Evolutionary conservation across 1,140 invertebrate species (phyloP), one percentile per base, ranked within the genome.

Genomic region (Pseudomyrmex dendroicus): DNA sequence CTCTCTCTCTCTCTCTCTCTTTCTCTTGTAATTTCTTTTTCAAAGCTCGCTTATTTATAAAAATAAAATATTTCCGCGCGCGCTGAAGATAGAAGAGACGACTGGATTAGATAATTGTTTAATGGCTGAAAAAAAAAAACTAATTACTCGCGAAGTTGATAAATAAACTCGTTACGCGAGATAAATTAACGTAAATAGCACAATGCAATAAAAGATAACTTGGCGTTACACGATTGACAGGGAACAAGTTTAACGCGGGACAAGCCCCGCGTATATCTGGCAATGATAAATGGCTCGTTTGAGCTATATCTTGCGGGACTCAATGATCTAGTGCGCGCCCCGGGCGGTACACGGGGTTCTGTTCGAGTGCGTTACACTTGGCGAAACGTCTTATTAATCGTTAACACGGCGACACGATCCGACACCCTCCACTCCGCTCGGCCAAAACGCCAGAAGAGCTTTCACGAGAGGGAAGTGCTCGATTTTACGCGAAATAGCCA

Each of bases 401-500:
- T 73, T 56, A 61, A 15, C 66, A 70, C 48, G 84, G 46, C 17
- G 84, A 86, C 72, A 70, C 9, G 57, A 54, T 44, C 70, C 48
- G 72, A 70, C 52, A 74, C 35, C 5, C 77, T 82, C 46, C 44
- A 66, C 52, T 48, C n/a, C 20, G 72, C 56, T 72, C 72, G 44
- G 13, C 25, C 15, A 57, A 44, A 35, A 67, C 57, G 72, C 78
- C 35, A 35, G 52, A 64, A 83, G 59, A 86, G 78, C 73, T 76
- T 76, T 76, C 48, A 66, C n/a, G 85, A 83, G 72, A 20, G 72
- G 54, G 44, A 56, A 83, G 54, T 72, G 84, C 22, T 72, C 64
- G 78, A 87, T 87, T 86, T 77, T 80, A 46, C 48, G 78, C 63
- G 84, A 62, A 86, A 86, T 87, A 57, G 80, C 52, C 46, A 76